Conservation (phyloP, 2,797 vertebrate species). For the Triplophysa bombifrons region DNA sequence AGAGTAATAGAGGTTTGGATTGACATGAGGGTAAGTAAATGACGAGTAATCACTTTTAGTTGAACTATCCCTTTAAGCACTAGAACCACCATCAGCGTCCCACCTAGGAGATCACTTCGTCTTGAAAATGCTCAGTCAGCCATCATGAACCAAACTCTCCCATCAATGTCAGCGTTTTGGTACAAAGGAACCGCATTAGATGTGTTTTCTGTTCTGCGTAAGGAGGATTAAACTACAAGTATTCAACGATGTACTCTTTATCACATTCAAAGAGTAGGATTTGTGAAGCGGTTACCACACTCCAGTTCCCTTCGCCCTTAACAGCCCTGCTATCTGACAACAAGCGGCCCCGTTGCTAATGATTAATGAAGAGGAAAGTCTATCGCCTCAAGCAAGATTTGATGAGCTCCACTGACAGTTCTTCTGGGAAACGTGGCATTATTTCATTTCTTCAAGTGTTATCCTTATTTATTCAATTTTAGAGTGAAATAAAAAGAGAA, state of each 20-base stretch:
- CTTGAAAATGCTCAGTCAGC: background rate
- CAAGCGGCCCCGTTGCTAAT: slow-evolving; percentile 21
- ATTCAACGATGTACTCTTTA: slow-evolving; percentile 5
- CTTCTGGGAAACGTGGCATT: slow-evolving; percentile 30
- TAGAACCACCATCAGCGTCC: background rate
- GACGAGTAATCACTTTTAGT: no score
- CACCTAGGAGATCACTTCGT: slow-evolving; percentile 1
- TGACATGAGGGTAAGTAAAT: no score
- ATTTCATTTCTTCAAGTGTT: slow-evolving; percentile 45
- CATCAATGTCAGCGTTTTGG: background rate
- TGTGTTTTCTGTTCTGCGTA: slow-evolving; percentile 19
- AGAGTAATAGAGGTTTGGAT: no score
- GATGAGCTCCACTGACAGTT: slow-evolving; percentile 36
- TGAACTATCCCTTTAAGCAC: background rate
- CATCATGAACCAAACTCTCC: background rate
- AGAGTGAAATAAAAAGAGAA: background rate
- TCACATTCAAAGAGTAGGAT: slow-evolving; percentile 41
- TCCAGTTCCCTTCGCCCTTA: slow-evolving; percentile 19
- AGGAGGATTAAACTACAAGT: slow-evolving; percentile 25
- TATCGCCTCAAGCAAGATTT: slow-evolving; percentile 40
- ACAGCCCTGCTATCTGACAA: slow-evolving; percentile 30
- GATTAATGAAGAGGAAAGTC: slow-evolving; percentile 54
- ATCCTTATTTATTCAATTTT: slow-evolving; percentile 18
- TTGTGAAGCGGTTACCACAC: slow-evolving; percentile 34
- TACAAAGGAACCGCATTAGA: slow-evolving; percentile 2